Evolutionary conservation across 1,140 invertebrate genomes (phyloP), one percentile per base, ranked within the genome.

Genomic region (Himalopsyche phryganea): DNA sequence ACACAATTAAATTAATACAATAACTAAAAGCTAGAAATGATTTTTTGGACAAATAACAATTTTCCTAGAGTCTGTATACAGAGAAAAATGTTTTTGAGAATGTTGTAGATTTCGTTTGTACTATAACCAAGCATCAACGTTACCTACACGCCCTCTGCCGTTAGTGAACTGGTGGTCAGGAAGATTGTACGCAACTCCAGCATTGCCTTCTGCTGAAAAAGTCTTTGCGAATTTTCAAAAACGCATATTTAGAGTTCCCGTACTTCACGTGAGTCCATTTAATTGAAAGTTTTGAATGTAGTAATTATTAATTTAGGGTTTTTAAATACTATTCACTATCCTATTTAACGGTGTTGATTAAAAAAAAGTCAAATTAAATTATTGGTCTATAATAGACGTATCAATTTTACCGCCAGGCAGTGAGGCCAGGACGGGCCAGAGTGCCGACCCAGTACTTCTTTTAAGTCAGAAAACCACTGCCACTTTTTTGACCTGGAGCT

Each of bases 151-250:
- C 19, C 73, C 79, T 44, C 66, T 87, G 13, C 66, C 73, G 0
- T 66, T 86, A 58, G 81, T 87, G 0, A 87, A 87, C 67, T 87
- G 85, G 85, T 88, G 85, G 80, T 77, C 80, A 20, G 74, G 78
- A 4, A 77, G 80, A 0, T 66, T 87, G 1, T 84, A 85, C 63
- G 77, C 78, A 52, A 79, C 79, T 3, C 85, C 85, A 0, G 72
- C 85, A 1, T 68, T 88, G 11, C 84, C 85, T 0, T 67, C 75
- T 6, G 73, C 80, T 10, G 73, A 77, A 15, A 73, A 74, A 14
- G 80, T 85, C 13, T 87, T 83, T 67, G 68, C 74, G 17, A 76
- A 87, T 70, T 86, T 88, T 61, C 69, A 81, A 17, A 77, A 79
- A n/a, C 75, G 81, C 50, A 65, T 80, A 9, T 84, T 88, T 45